Percentiles rank a stretch among this genome's conserved stretches.
Conservation (phyloP, 1,140 invertebrate species). For the Rhynchophorus ferrugineus region DNA sequence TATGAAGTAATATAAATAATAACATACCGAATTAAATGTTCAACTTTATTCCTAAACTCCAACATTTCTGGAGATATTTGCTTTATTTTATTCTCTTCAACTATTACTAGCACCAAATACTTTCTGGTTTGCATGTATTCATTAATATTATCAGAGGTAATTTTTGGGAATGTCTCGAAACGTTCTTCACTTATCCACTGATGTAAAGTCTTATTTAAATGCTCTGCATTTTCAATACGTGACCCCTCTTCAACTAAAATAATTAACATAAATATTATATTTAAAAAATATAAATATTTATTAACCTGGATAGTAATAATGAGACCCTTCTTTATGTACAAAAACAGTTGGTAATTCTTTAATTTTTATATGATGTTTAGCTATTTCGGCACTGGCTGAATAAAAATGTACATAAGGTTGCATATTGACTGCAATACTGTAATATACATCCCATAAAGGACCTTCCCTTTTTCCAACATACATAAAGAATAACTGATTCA, state of each 20-base stretch:
- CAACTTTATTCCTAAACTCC: slow-evolving; percentile 78
- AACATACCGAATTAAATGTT: slow-evolving; percentile 57
- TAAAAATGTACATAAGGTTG: slow-evolving; percentile 84
- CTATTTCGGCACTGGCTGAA: slow-evolving; percentile 58
- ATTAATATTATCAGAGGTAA: slow-evolving; percentile 75
- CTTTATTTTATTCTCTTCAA: slow-evolving; percentile 81
- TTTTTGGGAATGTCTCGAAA: slow-evolving; percentile 84
- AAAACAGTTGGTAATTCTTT: slow-evolving; percentile 63
- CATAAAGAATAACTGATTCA: slow-evolving; percentile 78
- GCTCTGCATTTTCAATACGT: slow-evolving; percentile 29
- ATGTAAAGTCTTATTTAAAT: slow-evolving; percentile 60
- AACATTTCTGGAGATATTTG: slow-evolving; percentile 72
- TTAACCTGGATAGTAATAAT: slow-evolving; percentile 64
- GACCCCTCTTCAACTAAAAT: slow-evolving; percentile 23
- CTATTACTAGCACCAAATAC: slow-evolving; percentile 75
- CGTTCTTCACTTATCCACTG: slow-evolving; percentile 87
- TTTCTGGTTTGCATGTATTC: slow-evolving; percentile 78
- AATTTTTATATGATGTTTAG: slow-evolving; percentile 58
- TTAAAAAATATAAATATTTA: slow-evolving; percentile 16
- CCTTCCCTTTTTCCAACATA: slow-evolving; percentile 73
- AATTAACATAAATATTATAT: slow-evolving; percentile 8
- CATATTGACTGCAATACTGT: slow-evolving; percentile 64
- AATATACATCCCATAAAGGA: slow-evolving; percentile 71
- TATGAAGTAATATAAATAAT: not conserved
- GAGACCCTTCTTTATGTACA: slow-evolving; percentile 75